These are phyloP conservation scores for Glaucomys volans DNA, from an alignment of 2,113 vertebrate species.

Conservation along the genomic window DNA sequence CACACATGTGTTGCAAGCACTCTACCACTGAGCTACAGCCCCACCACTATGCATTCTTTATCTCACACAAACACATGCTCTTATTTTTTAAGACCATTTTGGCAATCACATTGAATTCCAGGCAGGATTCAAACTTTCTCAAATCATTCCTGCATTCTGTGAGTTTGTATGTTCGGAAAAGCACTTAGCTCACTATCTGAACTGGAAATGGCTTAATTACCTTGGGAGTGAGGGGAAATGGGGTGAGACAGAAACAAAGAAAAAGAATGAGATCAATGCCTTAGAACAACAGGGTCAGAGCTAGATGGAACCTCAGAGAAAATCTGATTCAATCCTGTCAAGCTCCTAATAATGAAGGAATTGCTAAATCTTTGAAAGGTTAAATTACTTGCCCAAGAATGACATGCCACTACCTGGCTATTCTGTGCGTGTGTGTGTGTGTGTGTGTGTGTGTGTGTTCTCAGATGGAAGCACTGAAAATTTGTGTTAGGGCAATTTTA, in stretches of 20 bases:
- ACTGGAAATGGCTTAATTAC: slow-evolving; percentile 29
- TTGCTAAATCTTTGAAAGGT: not conserved
- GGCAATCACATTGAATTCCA: slow-evolving; percentile 21
- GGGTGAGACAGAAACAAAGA: not conserved
- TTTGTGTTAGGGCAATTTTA: not conserved
- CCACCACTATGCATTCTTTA: not conserved
- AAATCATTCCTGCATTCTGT: slow-evolving; percentile 49
- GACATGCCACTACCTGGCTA: not conserved
- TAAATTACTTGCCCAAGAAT: not conserved
- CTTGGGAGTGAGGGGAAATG: not conserved
- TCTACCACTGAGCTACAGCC: too few species aligned
- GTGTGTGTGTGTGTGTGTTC: not conserved
- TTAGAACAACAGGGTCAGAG: not conserved
- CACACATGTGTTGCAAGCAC: too few species aligned
- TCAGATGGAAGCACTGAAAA: slow-evolving; percentile 12
- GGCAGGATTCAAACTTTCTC: slow-evolving; percentile 42
- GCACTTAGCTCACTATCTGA: slow-evolving; percentile 24
- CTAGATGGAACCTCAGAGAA: not conserved
- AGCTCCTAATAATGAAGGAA: not conserved
- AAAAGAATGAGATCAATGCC: not conserved
- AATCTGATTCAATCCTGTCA: not conserved
- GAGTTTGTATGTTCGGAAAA: not conserved
- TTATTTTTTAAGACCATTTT: not conserved
- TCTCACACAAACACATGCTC: not conserved
- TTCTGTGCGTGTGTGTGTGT: not conserved